phyloP scores from a whole-genome alignment of 92 coral and sea anemone genomes.

The Epizoanthus illoricatus region DNA sequence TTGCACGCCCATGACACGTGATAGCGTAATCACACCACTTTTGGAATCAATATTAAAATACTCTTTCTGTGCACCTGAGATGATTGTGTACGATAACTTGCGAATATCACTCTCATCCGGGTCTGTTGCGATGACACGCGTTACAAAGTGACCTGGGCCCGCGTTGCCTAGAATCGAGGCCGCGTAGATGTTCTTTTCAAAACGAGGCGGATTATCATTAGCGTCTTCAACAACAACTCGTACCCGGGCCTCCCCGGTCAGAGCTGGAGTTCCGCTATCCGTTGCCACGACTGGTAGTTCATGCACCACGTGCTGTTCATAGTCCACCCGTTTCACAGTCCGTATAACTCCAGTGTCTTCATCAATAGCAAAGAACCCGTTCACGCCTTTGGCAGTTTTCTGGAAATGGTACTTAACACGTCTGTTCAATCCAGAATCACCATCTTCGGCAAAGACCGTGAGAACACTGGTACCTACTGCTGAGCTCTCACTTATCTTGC shows the following conservation, averaged over 20 bases:
- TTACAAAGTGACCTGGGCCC: constrained; percentile 95
- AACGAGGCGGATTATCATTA: constrained; percentile 90
- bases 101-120: constrained; percentile 81
- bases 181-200: constrained; percentile 80
- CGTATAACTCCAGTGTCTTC: constrained; percentile 64
- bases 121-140: constrained; percentile 92
- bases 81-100: constrained; percentile 70
- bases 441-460: constrained; percentile 73
- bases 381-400: constrained; percentile 8
- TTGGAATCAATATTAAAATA: constrained; percentile 69
- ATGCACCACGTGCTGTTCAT: constrained; percentile 78
- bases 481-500: constrained; percentile 72
- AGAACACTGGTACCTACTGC: constrained; percentile 73
- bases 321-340: constrained; percentile 75
- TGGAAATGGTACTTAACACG: constrained; percentile 70
- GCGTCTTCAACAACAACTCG: constrained; percentile 85
- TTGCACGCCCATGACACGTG: constrained; percentile 73
- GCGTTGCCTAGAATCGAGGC: constrained; percentile 89
- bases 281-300: constrained; percentile 74
- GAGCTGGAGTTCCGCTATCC: constrained; percentile 86
- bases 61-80: constrained; percentile 70
- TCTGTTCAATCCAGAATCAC: constrained; percentile 84
- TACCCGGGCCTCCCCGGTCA: constrained; percentile 88
- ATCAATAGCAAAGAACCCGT: constrained; percentile 62
- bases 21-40: constrained; percentile 89